A percentile compares a stretch with the other conserved stretches of the same genome.
phyloP scores from a whole-genome alignment of 2,797 vertebrate species.

The Acanthurus leucopareius region DNA sequence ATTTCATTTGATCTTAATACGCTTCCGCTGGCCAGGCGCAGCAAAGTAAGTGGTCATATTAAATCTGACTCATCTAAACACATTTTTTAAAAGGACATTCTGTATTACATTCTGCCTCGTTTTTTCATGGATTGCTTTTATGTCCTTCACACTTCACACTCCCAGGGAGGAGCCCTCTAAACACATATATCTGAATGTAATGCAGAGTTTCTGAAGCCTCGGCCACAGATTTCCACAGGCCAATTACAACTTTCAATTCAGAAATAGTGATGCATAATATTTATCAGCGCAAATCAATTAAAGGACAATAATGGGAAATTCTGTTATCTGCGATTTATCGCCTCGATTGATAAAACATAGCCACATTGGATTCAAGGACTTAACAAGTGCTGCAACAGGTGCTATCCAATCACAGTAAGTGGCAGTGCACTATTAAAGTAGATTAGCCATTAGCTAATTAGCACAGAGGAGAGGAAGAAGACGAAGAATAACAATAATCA shows the following conservation, averaged over 20 bases:
- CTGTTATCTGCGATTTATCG: too few species aligned
- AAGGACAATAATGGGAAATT: too few species aligned
- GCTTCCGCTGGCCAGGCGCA: constrained; percentile 41
- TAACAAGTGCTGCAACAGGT: too few species aligned
- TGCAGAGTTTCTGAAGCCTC: not conserved
- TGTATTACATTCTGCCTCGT: not conserved
- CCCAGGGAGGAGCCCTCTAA: too few species aligned
- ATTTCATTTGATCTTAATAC: constrained; percentile 39
- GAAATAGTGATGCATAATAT: not conserved
- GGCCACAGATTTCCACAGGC: not conserved
- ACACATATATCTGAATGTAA: not conserved
- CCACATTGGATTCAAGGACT: too few species aligned
- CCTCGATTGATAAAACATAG: too few species aligned
- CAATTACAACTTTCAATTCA: not conserved
- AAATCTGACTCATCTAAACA: not conserved
- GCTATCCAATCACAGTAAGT: too few species aligned
- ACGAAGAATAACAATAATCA: too few species aligned
- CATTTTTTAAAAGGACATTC: not conserved
- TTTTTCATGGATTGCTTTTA: constrained; percentile 1
- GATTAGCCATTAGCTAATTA: too few species aligned
- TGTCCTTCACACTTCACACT: not conserved
- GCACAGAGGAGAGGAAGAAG: too few species aligned
- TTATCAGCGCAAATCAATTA: too few species aligned
- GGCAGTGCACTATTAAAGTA: too few species aligned
- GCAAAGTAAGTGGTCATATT: constrained; percentile 59